Evolutionary conservation across 2,888 invertebrate species (phyloP).

Genomic region (Agonopterix heracliana): DNA sequence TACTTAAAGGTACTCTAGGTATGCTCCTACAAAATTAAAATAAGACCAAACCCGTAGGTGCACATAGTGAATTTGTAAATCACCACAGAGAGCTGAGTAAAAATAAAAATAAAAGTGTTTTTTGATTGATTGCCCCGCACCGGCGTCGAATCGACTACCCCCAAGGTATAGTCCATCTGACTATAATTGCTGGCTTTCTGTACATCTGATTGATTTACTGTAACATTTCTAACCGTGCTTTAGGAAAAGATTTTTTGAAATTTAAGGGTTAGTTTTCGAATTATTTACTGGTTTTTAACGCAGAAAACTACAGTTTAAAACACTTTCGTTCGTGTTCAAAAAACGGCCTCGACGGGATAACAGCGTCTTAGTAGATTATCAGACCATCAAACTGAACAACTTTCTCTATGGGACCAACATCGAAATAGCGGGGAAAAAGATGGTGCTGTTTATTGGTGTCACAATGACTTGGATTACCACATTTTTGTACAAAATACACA

Average conservation of each 20-base stretch:
- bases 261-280: neutral
- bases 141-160: conserved; percentile 10
- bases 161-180: conserved; percentile 5
- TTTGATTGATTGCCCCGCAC: conserved; percentile 11
- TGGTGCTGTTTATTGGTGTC: no score
- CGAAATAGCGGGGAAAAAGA: neutral
- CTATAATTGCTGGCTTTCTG: conserved; percentile 6
- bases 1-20: no score
- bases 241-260: neutral
- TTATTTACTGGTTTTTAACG: neutral
- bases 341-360: no score
- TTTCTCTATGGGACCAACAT: no score
- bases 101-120: conserved; percentile 5
- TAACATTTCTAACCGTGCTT: conserved; percentile 5
- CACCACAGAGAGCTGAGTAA: conserved; percentile 1
- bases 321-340: no score
- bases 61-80: conserved; percentile 6
- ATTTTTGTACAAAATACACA: no score
- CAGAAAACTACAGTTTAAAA: no score
- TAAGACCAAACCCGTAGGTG: neutral
- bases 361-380: no score
- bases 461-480: no score
- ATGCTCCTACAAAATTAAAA: neutral
- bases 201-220: conserved; percentile 9
- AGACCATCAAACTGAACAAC: no score